Evolutionary conservation across 2,113 vertebrate species (phyloP).

Genomic region (Oncorhynchus keta): DNA sequence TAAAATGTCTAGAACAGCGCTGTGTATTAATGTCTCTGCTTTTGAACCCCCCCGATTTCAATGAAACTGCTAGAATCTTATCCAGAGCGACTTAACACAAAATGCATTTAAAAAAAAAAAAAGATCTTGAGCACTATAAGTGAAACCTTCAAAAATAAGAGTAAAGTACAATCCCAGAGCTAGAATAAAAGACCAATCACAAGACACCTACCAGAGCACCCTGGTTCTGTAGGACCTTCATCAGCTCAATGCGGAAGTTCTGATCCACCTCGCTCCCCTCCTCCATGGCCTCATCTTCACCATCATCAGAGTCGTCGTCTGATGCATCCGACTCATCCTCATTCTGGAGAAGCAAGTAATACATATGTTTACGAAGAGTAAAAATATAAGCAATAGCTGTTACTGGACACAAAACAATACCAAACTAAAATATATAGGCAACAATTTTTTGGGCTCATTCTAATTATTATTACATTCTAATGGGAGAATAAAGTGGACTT

Average conservation of each 20-base stretch:
- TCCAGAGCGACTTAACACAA: not conserved
- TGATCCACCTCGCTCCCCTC: slow-evolving; percentile 79
- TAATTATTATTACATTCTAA: too few relatives aligned
- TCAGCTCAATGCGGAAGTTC: slow-evolving; percentile 87
- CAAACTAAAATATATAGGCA: too few relatives aligned
- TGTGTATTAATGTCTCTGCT: too few relatives aligned
- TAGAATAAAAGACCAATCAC: too few relatives aligned
- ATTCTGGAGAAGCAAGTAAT: slow-evolving; percentile 3
- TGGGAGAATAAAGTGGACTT: too few relatives aligned
- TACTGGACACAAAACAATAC: too few relatives aligned
- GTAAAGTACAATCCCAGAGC: too few relatives aligned
- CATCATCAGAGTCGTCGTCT: slow-evolving; percentile 50
- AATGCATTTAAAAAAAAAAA: not conserved
- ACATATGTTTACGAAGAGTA: not conserved
- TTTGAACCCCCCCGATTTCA: too few relatives aligned
- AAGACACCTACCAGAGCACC: slow-evolving; percentile 76
- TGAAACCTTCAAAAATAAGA: not conserved
- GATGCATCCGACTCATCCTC: slow-evolving; percentile 58
- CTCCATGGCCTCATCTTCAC: slow-evolving; percentile 48
- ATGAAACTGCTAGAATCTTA: not conserved
- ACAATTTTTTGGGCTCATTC: too few relatives aligned
- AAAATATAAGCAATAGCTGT: too few relatives aligned
- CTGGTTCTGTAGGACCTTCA: slow-evolving; percentile 86
- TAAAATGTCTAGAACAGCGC: not conserved
- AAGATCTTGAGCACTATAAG: not conserved